These are phyloP conservation scores for Drosophila mimica DNA, from an alignment of 2,888 invertebrate genomes.

Conservation along the genomic window DNA sequence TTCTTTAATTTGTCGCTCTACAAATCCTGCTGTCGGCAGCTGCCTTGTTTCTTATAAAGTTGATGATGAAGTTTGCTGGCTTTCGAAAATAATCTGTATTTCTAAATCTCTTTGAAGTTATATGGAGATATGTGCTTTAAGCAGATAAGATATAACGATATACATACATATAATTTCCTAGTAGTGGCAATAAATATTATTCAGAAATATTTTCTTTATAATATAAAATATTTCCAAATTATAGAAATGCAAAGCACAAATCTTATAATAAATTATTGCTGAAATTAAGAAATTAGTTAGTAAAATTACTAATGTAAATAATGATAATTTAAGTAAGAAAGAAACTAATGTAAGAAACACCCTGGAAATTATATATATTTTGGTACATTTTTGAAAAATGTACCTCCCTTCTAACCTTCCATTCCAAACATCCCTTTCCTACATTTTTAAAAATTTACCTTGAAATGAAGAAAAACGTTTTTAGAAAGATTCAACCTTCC, in stretches of 20 bases:
- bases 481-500: neutral
- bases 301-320: neutral
- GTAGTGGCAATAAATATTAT: neutral
- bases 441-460: no score
- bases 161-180: neutral
- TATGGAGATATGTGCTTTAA: neutral
- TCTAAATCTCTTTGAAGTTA: no score
- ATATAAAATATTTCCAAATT: neutral
- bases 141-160: neutral
- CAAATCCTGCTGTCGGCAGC: slow-evolving; percentile 5
- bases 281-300: neutral
- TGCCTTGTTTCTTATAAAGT: neutral
- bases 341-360: neutral
- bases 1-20: neutral
- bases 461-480: neutral
- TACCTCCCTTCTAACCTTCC: no score
- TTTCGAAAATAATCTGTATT: neutral
- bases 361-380: neutral
- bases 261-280: neutral
- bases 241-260: neutral
- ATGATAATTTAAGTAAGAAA: neutral
- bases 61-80: neutral
- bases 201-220: neutral
- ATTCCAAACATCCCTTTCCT: neutral
- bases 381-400: no score